A percentile compares a stretch with the other conserved stretches of the same genome.
phyloP scores from a whole-genome alignment of 2,888 invertebrate genomes.

The Thecophora atra region DNA sequence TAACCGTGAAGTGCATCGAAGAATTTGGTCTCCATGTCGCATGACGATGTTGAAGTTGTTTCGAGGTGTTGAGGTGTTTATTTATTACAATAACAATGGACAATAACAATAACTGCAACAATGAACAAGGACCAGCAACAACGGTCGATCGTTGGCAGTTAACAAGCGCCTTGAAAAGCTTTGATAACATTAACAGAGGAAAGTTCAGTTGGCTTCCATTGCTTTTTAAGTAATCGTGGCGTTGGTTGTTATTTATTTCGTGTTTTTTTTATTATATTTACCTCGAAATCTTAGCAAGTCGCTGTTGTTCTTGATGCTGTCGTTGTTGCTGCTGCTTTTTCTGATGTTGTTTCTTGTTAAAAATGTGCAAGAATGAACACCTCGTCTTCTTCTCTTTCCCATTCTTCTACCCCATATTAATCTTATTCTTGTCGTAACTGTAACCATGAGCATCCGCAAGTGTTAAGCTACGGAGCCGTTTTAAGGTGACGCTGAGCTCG shows the following conservation, averaged over 20 bases:
- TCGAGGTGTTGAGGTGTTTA: constrained; percentile 8
- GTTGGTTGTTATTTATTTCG: too few species aligned
- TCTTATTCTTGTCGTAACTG: background rate
- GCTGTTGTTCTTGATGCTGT: constrained; percentile 40
- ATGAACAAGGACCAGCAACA: background rate
- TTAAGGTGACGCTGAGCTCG: constrained; percentile 6
- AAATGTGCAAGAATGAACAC: constrained; percentile 43
- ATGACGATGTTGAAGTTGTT: background rate
- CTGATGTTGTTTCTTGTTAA: constrained; percentile 29
- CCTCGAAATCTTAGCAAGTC: constrained; percentile 10
- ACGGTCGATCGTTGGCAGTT: too few species aligned
- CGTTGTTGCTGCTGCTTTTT: constrained; percentile 21
- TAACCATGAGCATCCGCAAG: constrained; percentile 37
- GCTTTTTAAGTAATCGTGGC: too few species aligned
- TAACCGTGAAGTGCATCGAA: background rate
- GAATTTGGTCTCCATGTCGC: too few species aligned
- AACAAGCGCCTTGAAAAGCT: too few species aligned
- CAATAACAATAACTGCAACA: background rate
- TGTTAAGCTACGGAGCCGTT: constrained; percentile 47
- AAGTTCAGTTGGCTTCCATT: too few species aligned
- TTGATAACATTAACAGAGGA: too few species aligned
- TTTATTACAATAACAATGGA: background rate
- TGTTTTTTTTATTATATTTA: background rate
- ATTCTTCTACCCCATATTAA: background rate
- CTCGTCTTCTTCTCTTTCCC: constrained; percentile 28